These are phyloP conservation scores for Drosophila mauritiana DNA, from an alignment of 1,140 invertebrate species.

Conservation along the genomic window DNA sequence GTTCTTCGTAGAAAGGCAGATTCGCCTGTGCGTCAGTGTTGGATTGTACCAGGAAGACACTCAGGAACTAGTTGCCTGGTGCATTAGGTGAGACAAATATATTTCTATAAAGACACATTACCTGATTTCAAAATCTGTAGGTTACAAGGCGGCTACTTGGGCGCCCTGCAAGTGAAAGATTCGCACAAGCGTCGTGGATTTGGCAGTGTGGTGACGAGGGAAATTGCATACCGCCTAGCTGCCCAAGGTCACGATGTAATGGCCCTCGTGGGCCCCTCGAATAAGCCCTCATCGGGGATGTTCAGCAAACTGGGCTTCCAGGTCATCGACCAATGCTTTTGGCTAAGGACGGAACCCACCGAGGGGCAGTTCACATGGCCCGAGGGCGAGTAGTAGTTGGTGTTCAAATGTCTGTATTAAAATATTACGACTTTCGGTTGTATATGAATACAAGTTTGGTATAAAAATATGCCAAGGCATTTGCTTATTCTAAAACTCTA, in stretches of 20 bases:
- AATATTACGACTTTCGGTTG: slow-evolving; percentile 56
- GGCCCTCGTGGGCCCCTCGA: slow-evolving; percentile 67
- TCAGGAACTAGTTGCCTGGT: slow-evolving; percentile 73
- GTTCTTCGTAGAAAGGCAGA: slow-evolving; percentile 69
- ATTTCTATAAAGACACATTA: too few species aligned
- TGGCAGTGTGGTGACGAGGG: slow-evolving; percentile 72
- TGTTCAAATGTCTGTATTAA: slow-evolving; percentile 51
- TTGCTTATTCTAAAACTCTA: slow-evolving; percentile 23
- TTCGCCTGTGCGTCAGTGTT: slow-evolving; percentile 62
- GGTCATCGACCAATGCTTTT: slow-evolving; percentile 64
- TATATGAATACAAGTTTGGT: slow-evolving; percentile 77
- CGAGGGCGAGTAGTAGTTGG: slow-evolving; percentile 60
- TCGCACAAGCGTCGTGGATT: slow-evolving; percentile 79
- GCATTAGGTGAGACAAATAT: slow-evolving; percentile 54
- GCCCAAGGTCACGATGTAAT: slow-evolving; percentile 75
- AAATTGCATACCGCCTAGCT: slow-evolving; percentile 71
- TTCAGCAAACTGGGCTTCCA: slow-evolving; percentile 82
- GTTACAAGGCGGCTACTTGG: slow-evolving; percentile 79
- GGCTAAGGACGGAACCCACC: slow-evolving; percentile 55
- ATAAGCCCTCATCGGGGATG: slow-evolving; percentile 66
- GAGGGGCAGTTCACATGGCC: slow-evolving; percentile 44
- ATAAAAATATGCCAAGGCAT: slow-evolving; percentile 65
- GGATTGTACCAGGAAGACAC: slow-evolving; percentile 53
- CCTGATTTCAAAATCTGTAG: slow-evolving; percentile 3
- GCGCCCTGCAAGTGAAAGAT: slow-evolving; percentile 76